Evolutionary conservation across 2,888 invertebrate species (phyloP).

Genomic region (Chaetoderma sp.): DNA sequence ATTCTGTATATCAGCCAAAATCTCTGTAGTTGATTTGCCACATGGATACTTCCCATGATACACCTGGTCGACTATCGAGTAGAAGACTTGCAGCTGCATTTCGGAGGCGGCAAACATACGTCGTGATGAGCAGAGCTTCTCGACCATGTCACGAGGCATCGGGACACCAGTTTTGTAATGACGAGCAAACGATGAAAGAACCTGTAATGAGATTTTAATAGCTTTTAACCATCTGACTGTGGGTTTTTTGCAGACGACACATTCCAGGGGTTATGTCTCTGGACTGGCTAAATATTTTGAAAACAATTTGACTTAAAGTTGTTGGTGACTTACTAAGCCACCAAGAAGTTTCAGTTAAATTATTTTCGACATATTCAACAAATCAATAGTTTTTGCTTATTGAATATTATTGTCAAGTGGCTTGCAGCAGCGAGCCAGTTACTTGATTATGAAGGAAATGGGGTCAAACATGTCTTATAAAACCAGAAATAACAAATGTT

Average conservation of each 20-base stretch:
- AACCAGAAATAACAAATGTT: neutral
- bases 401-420: no score
- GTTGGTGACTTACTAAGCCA: no score
- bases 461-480: neutral
- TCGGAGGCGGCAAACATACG: slow-evolving; percentile 86
- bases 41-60: slow-evolving; percentile 82
- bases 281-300: no score
- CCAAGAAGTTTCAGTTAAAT: no score
- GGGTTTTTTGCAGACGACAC: no score
- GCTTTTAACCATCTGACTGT: no score
- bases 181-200: slow-evolving; percentile 86
- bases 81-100: slow-evolving; percentile 76
- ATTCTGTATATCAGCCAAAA: slow-evolving; percentile 81
- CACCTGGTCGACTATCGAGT: slow-evolving; percentile 90
- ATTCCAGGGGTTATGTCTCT: no score
- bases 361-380: no score
- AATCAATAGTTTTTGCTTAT: no score
- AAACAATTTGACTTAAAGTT: no score
- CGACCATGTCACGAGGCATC: slow-evolving; percentile 84
- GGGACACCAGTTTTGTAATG: slow-evolving; percentile 90
- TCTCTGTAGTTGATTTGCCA: slow-evolving; percentile 76
- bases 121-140: slow-evolving; percentile 86
- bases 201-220: slow-evolving; percentile 72
- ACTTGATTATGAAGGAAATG: no score
- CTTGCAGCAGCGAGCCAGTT: no score